Evolutionary conservation across 2,888 invertebrate genomes (phyloP).

Genomic region (Lacanobia wlatinum): DNA sequence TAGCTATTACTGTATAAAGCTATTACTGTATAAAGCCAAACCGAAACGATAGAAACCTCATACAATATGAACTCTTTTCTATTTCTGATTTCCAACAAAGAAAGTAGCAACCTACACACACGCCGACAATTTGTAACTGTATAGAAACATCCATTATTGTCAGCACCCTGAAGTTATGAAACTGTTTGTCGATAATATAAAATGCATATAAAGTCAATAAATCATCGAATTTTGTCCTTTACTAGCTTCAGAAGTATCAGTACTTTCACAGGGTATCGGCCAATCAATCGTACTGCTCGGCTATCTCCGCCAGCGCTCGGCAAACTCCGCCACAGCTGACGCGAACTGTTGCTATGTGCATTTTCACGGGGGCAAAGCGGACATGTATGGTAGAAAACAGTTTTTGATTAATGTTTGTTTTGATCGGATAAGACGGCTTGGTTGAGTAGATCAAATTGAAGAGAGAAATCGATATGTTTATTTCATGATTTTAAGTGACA

Average conservation of each 20-base stretch:
- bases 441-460: not conserved
- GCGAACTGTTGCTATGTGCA: conserved; percentile 89
- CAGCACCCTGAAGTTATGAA: conserved; percentile 3
- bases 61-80: conserved; percentile 31
- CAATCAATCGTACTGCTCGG: conserved; percentile 81
- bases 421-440: not conserved
- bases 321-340: conserved; percentile 83
- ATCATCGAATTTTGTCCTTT: conserved; percentile 50
- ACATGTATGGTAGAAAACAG: conserved; percentile 67
- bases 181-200: conserved; percentile 6
- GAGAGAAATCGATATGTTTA: not conserved
- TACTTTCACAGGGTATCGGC: conserved; percentile 74
- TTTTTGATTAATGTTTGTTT: not conserved
- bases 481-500: not conserved
- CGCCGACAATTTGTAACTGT: not conserved
- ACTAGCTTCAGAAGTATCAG: conserved; percentile 66
- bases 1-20: not conserved
- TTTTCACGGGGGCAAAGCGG: conserved; percentile 72
- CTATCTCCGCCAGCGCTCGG: conserved; percentile 72
- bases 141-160: not conserved
- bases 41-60: conserved; percentile 11
- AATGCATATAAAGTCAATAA: conserved; percentile 35
- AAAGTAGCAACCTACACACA: conserved; percentile 13
- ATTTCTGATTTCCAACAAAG: conserved; percentile 43
- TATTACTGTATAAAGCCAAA: not conserved